Evolutionary conservation across 1,140 invertebrate species (phyloP), one percentile per base, ranked within the genome.

Genomic region (Riptortus pedestris): DNA sequence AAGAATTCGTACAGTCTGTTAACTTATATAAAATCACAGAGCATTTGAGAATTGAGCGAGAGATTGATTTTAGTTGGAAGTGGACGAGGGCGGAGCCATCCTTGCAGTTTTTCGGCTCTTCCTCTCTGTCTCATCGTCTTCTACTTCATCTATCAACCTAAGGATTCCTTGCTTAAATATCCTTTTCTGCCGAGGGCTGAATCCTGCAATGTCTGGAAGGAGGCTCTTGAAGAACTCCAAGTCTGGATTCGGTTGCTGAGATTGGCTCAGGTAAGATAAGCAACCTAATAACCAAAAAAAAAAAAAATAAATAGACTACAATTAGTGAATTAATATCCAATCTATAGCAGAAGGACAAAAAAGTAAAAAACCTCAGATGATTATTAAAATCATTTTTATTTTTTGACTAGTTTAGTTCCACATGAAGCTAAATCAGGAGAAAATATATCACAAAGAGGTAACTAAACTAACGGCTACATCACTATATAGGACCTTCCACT

Each of bases 211-310:
- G n/a, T 60, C 59, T 22, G 59, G 59, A 0, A 60, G 59, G 5
- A 60, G 33, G 27, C 59, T 60, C 28, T 60, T 60, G 29, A 60
- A 60, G 31, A 60, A 60, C 16, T 60, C 59, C 9, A 60, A 27
- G 26, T 60, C 59, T 33, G 59, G 59, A 33, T 43, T 60, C 14
- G 22, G 26, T 26, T 55, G 51, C 26, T 55, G 51, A 14, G 31
- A 5, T 38, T 38, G 31, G 14, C 5, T 7, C 5, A 38, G 31
- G 14, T 14, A 7, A 38, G 31, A 7, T 38, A 38, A 14, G 31
- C 31, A 38, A 38, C 31, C 31, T 38, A 38, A 5, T 7, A 38
- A 38, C 14, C 5, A 38, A 7, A 38, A 38, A 14, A 14, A 38
- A 38, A 7, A n/a, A n/a, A n/a, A n/a, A n/a, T n/a, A n/a, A n/a